A percentile compares a stretch with the other conserved stretches of the same genome.
Evolutionary conservation across 2,888 invertebrate species (phyloP).

Genomic region (Acrocyrtus sp.): DNA sequence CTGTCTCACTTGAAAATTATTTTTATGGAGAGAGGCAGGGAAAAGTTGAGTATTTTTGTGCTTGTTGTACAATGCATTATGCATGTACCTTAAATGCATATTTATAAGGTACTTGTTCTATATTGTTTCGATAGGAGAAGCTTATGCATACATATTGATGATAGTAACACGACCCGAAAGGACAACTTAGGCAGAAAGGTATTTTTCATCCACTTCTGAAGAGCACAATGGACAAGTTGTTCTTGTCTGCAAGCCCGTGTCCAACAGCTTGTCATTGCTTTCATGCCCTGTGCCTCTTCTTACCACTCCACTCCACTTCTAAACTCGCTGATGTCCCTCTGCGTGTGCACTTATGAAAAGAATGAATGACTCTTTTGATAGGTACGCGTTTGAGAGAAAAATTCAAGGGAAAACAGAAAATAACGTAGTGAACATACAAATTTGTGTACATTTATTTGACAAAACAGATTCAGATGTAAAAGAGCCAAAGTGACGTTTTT

Average conservation of each 20-base stretch:
- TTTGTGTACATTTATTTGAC: slow-evolving; percentile 13
- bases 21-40: slow-evolving; percentile 1
- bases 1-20: slow-evolving; percentile 25
- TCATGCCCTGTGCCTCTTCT: slow-evolving; percentile 27
- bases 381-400: no score
- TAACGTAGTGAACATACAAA: neutral
- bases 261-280: slow-evolving; percentile 43
- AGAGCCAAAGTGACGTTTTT: slow-evolving; percentile 37
- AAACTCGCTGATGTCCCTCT: no score
- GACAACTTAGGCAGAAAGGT: neutral
- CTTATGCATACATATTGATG: no score
- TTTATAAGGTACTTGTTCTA: no score
- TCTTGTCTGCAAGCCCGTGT: slow-evolving; percentile 39
- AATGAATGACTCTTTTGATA: slow-evolving; percentile 17
- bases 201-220: neutral
- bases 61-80: no score
- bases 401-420: neutral
- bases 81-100: no score
- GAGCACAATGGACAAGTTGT: slow-evolving; percentile 39
- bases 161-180: no score
- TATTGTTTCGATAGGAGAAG: no score
- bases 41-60: no score
- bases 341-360: slow-evolving; percentile 7
- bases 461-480: slow-evolving; percentile 36
- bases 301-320: no score